Conservation (phyloP, 2,888 invertebrate species). For the Ptychoptera albimana region DNA sequence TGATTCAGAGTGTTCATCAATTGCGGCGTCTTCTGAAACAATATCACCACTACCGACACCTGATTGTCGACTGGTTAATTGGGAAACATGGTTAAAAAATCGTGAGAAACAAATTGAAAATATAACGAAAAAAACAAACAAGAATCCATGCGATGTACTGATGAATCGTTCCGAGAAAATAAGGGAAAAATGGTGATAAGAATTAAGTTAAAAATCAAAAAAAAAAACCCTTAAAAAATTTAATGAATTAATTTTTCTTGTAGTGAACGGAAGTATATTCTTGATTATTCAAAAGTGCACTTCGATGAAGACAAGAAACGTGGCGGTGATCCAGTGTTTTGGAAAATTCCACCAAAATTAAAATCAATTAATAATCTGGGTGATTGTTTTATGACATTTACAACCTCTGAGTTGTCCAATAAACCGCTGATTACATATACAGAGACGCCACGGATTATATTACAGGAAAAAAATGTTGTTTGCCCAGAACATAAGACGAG, state of each 20-base stretch:
- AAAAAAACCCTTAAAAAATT: too few relatives aligned
- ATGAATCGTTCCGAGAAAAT: background rate
- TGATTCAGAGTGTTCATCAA: conserved; percentile 1
- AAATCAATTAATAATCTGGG: background rate
- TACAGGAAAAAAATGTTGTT: conserved; percentile 4
- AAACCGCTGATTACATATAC: conserved; percentile 3
- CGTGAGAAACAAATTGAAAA: background rate
- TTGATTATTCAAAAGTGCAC: conserved; percentile 6
- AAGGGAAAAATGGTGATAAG: background rate
- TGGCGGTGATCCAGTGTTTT: background rate
- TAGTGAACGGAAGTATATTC: conserved; percentile 5
- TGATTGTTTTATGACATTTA: conserved; percentile 5
- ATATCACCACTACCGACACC: background rate
- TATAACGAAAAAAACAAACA: background rate
- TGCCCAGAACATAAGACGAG: background rate
- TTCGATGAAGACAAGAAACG: conserved; percentile 1
- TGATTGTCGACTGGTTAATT: background rate
- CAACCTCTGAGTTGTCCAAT: background rate
- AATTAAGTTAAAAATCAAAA: too few relatives aligned
- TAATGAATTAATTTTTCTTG: background rate
- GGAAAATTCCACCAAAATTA: background rate
- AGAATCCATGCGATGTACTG: background rate
- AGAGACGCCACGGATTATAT: conserved; percentile 2
- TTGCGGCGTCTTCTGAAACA: background rate
- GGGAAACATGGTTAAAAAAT: background rate